phyloP scores from a whole-genome alignment of 2,113 vertebrate species.

The Menidia beryllina region DNA sequence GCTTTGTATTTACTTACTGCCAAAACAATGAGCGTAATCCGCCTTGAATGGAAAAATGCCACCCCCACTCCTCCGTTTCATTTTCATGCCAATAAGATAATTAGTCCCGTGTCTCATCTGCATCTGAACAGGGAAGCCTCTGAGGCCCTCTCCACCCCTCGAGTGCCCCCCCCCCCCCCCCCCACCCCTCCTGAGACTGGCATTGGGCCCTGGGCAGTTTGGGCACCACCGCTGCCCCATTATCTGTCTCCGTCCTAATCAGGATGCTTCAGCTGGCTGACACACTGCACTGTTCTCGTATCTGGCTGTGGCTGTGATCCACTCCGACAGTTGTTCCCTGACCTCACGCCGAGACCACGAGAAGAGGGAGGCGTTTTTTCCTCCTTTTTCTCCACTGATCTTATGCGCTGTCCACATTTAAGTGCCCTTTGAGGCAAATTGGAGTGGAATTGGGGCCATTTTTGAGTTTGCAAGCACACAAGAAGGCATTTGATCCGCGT shows the following conservation, averaged over 20 bases:
- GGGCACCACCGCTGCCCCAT: slow-evolving; percentile 51
- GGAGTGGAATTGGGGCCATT: neutral
- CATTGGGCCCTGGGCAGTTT: slow-evolving; percentile 66
- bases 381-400: neutral
- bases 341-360: neutral
- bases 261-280: slow-evolving; percentile 48
- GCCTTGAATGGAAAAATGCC: slow-evolving; percentile 57
- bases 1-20: slow-evolving; percentile 71
- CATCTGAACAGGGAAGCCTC: slow-evolving; percentile 54
- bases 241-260: slow-evolving; percentile 56
- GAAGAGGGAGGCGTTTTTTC: neutral
- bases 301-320: slow-evolving; percentile 19
- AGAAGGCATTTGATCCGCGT: neutral
- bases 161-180: neutral
- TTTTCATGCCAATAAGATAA: slow-evolving; percentile 72
- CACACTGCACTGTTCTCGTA: slow-evolving; percentile 21
- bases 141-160: neutral
- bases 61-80: neutral
- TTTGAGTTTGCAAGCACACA: neutral
- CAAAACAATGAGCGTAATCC: slow-evolving; percentile 75
- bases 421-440: neutral
- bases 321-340: slow-evolving; percentile 16
- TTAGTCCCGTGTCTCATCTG: slow-evolving; percentile 75
- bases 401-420: neutral
- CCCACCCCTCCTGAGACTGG: slow-evolving; percentile 23